A percentile compares a stretch with the other conserved stretches of the same genome.
These are phyloP conservation scores for Pyrrhosoma nymphula DNA, from an alignment of 2,888 invertebrate species.

Conservation along the genomic window DNA sequence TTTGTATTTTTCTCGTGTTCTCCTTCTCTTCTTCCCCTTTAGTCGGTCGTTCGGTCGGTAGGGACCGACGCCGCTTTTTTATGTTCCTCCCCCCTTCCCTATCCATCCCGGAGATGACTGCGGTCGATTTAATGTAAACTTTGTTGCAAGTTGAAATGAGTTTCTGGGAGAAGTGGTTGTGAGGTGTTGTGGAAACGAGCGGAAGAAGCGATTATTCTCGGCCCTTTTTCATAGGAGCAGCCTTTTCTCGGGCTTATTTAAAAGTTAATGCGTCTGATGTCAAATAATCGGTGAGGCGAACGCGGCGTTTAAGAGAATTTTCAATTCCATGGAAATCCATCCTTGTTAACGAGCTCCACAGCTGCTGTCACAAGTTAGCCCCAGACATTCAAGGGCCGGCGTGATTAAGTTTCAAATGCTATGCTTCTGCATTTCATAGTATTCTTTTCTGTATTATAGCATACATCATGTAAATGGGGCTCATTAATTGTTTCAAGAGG, in stretches of 20 bases:
- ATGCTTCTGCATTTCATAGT: too few relatives aligned
- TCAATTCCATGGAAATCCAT: not conserved
- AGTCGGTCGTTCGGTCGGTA: not conserved
- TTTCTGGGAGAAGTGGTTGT: not conserved
- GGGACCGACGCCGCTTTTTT: not conserved
- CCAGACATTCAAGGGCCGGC: too few relatives aligned
- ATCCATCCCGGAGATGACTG: not conserved
- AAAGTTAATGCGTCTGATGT: not conserved
- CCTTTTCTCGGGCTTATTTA: not conserved
- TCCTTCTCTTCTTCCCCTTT: not conserved
- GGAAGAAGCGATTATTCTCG: not conserved
- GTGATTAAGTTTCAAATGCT: too few relatives aligned
- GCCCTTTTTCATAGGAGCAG: not conserved
- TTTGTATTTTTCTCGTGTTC: conserved; percentile 14
- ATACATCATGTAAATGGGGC: too few relatives aligned
- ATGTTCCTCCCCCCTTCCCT: not conserved
- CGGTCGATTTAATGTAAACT: conserved; percentile 34
- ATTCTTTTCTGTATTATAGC: too few relatives aligned
- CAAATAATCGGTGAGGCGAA: not conserved
- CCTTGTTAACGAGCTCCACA: not conserved
- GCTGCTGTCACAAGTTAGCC: not conserved
- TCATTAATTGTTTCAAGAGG: too few relatives aligned
- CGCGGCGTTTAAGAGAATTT: not conserved
- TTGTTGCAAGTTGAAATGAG: conserved; percentile 24
- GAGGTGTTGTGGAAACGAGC: conserved; percentile 19